phyloP scores from a whole-genome alignment of 2,113 vertebrate genomes.

The Gallinago undulata region DNA sequence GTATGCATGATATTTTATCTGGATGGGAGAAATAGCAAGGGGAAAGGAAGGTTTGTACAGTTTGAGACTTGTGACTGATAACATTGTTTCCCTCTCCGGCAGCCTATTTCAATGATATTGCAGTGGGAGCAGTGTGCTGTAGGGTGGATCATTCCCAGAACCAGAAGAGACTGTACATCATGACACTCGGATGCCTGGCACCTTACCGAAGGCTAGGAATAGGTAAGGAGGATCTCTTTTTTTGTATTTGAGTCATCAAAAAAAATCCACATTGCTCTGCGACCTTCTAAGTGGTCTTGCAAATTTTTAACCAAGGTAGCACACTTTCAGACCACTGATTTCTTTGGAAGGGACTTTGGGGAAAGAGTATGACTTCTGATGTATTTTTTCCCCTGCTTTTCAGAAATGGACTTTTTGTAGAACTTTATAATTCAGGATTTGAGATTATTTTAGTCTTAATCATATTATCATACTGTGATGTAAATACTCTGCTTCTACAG shows the following conservation, averaged over 20 bases:
- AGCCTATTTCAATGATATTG: slow-evolving; percentile 99
- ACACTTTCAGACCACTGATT: not conserved
- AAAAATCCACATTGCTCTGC: not conserved
- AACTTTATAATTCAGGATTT: not conserved
- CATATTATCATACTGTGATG: not conserved
- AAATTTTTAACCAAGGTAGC: not conserved
- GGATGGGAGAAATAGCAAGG: not conserved
- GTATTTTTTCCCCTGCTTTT: not conserved
- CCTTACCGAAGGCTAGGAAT: slow-evolving; percentile 98
- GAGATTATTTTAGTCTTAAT: not conserved
- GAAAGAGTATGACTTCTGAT: not conserved
- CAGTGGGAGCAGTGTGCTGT: slow-evolving; percentile 98
- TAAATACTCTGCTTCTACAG: not conserved
- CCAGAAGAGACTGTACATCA: slow-evolving; percentile 99
- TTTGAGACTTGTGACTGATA: not conserved
- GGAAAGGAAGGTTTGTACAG: not conserved
- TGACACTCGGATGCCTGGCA: slow-evolving; percentile 98
- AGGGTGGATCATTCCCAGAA: slow-evolving; percentile 99
- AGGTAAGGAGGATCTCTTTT: slow-evolving; percentile 76
- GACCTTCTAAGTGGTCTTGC: not conserved
- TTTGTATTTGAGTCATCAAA: not conserved
- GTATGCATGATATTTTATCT: not conserved
- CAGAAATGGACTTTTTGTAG: not conserved
- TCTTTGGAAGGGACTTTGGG: not conserved
- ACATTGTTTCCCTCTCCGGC: slow-evolving; percentile 30